Base-by-base conservation (phyloP, 2,797 vertebrate genomes). In the Pangasius larnaudii region DNA sequence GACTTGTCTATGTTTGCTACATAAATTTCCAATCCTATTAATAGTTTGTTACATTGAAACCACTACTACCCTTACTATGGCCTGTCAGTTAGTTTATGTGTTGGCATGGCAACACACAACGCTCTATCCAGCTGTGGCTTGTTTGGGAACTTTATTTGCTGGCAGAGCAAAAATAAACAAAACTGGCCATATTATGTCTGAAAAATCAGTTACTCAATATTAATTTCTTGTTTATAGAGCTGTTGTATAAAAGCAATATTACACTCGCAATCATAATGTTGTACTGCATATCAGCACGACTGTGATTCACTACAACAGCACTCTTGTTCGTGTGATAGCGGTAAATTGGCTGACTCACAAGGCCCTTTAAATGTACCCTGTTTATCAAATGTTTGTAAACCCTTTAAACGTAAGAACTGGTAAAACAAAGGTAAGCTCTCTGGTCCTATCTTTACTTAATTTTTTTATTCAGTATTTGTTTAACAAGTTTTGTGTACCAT, bases 371-470 rank as follows among this genome's bases (percentile, higher is more conserved):
- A 33, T 49, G 7, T 77, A 8, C n/a, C 6, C 36, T 14, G 53
- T 80, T 80, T 33, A 22, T 56, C 9, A 59, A 80, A 59, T 7
- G 10, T 46, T 42, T 63, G 14, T 49, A 81, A 75, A 85, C 36
- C 46, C 59, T 78, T 46, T 78, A 79, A 72, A 63, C 39, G 18
- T 72, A 77, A 59, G 22, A 74, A 80, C n/a, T 80, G 56, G 67
- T 75, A 27, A 75, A 89, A 77, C 69, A 24, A 82, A 49, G 77
- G 85, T 89, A 83, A 83, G 88, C 71, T 42, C 14, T 11, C 14
- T 58, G 42, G 53, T 19, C 3, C 24, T 84, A 61, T 53, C 30
- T 84, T 63, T 78, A 30, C 5, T 39, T 79, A 18, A 24, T 58
- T 79, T 30, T 42, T 58, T 49, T 72, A 22, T 61, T 61, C 49